These are phyloP conservation scores for Pelobates cultripes DNA, from an alignment of 2,797 vertebrate species.

Conservation along the genomic window DNA sequence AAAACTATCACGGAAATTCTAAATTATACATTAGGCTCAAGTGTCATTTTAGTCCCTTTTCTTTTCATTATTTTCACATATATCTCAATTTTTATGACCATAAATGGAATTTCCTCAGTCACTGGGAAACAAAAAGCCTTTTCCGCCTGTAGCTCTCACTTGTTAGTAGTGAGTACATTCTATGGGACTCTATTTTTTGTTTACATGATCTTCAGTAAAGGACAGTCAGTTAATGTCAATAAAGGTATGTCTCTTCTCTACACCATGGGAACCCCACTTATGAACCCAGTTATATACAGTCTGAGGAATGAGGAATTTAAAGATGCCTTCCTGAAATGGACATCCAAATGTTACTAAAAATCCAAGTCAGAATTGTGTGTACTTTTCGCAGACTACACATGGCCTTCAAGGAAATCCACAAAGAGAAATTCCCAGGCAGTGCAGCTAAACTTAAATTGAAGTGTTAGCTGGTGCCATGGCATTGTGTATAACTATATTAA, in stretches of 20 bases:
- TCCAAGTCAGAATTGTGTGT: too few species aligned
- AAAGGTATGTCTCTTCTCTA: slow-evolving; percentile 18
- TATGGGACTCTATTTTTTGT: slow-evolving; percentile 57
- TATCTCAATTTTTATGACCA: slow-evolving; percentile 41
- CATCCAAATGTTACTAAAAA: too few species aligned
- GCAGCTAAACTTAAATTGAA: too few species aligned
- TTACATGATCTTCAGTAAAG: slow-evolving; percentile 45
- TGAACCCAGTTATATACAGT: slow-evolving; percentile 15
- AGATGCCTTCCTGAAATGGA: background rate
- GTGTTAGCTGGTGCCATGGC: too few species aligned
- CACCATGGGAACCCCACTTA: slow-evolving; percentile 10
- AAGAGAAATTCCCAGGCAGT: too few species aligned
- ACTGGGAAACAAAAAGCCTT: slow-evolving; percentile 58
- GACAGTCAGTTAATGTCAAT: background rate
- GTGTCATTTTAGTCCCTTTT: background rate
- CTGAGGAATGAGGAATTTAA: slow-evolving; percentile 17
- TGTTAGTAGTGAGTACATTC: slow-evolving; percentile 56
- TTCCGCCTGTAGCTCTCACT: slow-evolving; percentile 57
- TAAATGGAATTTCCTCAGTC: slow-evolving; percentile 51
- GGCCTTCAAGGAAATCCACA: too few species aligned
- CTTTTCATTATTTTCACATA: slow-evolving; percentile 47
- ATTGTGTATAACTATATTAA: too few species aligned
- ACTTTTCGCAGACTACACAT: too few species aligned
- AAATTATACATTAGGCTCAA: background rate
- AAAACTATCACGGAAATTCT: background rate